Evolutionary conservation across 2,888 invertebrate species (phyloP), one percentile per base, ranked within the genome.

Genomic region (Schrankia costaestrigalis): DNA sequence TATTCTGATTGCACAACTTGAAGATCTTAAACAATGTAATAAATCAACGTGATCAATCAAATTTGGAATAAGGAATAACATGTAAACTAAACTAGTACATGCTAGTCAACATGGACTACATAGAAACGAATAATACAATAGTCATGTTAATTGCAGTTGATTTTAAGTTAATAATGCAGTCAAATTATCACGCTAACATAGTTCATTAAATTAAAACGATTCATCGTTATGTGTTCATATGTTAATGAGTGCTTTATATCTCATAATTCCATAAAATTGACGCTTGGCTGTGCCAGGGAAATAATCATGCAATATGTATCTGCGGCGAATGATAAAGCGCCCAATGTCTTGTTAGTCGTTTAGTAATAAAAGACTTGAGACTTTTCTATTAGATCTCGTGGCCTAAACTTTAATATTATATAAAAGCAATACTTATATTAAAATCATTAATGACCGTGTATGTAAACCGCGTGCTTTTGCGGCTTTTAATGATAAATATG

Each of bases 1-100:
- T 67, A 68, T 78, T 76, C 54, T 77, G 74, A 77, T 74, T 79
- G 78, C 82, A 80, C 79, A 79, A 80, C 78, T 65, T 59, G 44
- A 54, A 52, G 46, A 48, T 62, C 43, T 47, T 42, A 35, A 51
- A 52, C 49, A 40, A 41, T 43, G 15, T 19, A 19, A 2, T 8
- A 21, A 3, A 4, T 9, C 9, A 21, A 21, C 10, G n/a, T n/a
- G n/a, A n/a, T n/a, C n/a, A n/a, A n/a, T 22, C 26, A 26, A 43
- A 26, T 41, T 36, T 36, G 21, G 33, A 41, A 35, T 30, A 30
- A 25, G 26, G 11, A 37, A 27, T 26, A 22, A 33, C 22, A 21
- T 42, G 28, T 29, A 28, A 12, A 26, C 8, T 25, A 28, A n/a
- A 15, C 33, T 15, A 29, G 18, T 21, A 35, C 42, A 13, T 41